Conservation (phyloP, 2,888 invertebrate species). For the Tillus elongatus region DNA sequence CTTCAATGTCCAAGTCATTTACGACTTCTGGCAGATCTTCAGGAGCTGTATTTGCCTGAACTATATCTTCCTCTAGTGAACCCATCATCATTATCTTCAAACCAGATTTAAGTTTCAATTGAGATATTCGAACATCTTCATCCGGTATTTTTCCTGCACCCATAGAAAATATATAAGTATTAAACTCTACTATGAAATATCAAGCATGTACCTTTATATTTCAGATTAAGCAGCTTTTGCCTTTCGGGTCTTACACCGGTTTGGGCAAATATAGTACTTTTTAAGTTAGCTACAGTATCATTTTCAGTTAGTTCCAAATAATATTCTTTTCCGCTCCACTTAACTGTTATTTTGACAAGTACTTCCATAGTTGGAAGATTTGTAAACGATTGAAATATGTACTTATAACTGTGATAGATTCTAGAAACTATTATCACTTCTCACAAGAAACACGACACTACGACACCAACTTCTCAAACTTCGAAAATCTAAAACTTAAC, state of each 20-base stretch:
- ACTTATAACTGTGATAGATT: too few species aligned
- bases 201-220: constrained; percentile 81
- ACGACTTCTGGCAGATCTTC: constrained; percentile 76
- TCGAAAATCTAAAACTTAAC: too few species aligned
- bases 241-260: constrained; percentile 88
- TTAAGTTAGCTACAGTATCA: constrained; percentile 74
- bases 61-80: constrained; percentile 84
- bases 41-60: constrained; percentile 71
- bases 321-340: constrained; percentile 91
- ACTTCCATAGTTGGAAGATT: too few species aligned
- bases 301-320: constrained; percentile 66
- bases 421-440: too few species aligned
- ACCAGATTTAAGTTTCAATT: constrained; percentile 72
- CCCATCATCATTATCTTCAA: constrained; percentile 97
- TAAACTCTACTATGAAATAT: background rate
- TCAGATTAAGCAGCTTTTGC: constrained; percentile 88
- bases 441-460: too few species aligned
- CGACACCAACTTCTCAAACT: too few species aligned
- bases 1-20: constrained; percentile 86
- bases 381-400: too few species aligned
- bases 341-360: constrained; percentile 58
- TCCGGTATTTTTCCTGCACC: constrained; percentile 74
- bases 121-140: constrained; percentile 66
- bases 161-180: background rate
- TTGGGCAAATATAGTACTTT: constrained; percentile 74